Conservation (phyloP, 2,113 vertebrate species). For the Serilophus lunatus region DNA sequence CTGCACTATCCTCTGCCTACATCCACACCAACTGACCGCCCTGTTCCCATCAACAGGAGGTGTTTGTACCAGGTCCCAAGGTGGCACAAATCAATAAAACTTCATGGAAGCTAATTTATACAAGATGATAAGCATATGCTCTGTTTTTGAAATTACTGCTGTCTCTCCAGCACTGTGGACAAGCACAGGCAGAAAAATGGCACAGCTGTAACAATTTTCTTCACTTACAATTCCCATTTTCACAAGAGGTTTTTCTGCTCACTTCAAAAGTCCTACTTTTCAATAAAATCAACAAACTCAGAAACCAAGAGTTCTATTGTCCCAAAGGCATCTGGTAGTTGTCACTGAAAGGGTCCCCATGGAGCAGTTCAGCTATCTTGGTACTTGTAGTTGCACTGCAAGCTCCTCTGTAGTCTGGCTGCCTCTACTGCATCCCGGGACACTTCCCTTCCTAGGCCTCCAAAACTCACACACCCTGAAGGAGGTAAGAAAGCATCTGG, state of each 20-base stretch:
- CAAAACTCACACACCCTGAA: not conserved
- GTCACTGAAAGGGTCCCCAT: not conserved
- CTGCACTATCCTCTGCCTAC: not conserved
- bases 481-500: not conserved
- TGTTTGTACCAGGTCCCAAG: not conserved
- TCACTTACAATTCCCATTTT: not conserved
- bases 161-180: not conserved
- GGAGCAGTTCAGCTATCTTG: not conserved
- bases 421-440: not conserved
- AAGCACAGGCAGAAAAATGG: not conserved
- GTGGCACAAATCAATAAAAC: not conserved
- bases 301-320: not conserved
- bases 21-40: accelerated
- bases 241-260: not conserved
- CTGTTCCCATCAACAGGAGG: not conserved
- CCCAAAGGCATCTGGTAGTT: not conserved
- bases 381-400: not conserved
- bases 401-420: not conserved
- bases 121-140: not conserved
- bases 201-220: not conserved
- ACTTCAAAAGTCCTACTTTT: not conserved
- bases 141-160: not conserved
- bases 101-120: not conserved
- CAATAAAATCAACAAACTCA: not conserved
- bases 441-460: not conserved